Conservation (phyloP, 2,113 vertebrate species). For the Sapajus apella region DNA sequence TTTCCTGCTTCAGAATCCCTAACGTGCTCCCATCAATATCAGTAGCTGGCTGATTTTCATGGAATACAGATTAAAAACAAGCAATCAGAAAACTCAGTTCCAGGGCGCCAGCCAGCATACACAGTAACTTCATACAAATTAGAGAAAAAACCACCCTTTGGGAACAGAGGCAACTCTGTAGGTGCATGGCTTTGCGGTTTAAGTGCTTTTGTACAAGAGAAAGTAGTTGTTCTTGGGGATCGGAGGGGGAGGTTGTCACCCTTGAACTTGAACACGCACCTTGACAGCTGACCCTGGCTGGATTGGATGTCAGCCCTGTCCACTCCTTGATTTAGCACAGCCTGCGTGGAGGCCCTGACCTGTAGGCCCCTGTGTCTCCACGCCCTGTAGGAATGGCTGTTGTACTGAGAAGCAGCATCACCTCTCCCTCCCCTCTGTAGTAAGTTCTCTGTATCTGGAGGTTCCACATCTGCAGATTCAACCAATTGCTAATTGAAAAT, state of each 20-base stretch:
- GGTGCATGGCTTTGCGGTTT: neutral
- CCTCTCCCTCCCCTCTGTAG: too few relatives aligned
- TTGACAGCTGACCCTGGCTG: neutral
- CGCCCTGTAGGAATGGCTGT: accelerated
- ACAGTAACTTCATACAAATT: neutral
- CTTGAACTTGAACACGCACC: neutral
- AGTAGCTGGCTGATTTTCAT: neutral
- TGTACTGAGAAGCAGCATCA: neutral
- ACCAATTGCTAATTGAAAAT: neutral
- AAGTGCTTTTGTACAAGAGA: neutral
- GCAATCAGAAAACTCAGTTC: neutral
- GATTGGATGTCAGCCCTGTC: neutral
- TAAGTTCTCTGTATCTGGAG: neutral
- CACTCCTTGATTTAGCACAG: neutral
- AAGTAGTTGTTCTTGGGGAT: neutral
- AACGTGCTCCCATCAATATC: neutral
- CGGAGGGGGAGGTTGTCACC: neutral
- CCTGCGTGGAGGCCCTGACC: neutral
- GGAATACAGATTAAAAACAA: neutral
- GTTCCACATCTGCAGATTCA: neutral
- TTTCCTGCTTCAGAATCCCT: neutral
- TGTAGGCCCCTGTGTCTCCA: accelerated
- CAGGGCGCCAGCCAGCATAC: neutral
- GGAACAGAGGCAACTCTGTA: neutral
- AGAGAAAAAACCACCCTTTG: neutral